A percentile compares a stretch with the other conserved stretches of the same genome.
Evolutionary conservation across 2,888 invertebrate genomes (phyloP).

Genomic region (Lumbricus terrestris): DNA sequence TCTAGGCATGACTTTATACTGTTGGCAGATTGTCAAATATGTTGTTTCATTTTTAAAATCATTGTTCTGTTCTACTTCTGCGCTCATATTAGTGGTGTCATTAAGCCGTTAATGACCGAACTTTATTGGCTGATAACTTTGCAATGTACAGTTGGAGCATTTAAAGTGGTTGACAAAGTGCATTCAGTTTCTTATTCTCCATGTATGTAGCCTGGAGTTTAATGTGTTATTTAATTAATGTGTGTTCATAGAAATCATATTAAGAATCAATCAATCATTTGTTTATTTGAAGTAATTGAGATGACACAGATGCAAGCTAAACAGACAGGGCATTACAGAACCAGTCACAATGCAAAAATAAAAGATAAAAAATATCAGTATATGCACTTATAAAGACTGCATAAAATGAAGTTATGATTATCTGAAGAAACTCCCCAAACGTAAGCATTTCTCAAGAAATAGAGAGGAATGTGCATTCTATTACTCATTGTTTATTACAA

Average conservation of each 20-base stretch:
- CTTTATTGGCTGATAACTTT: neutral
- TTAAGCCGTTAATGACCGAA: neutral
- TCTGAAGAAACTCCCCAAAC: no score
- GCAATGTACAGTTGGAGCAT: neutral
- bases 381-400: no score
- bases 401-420: no score
- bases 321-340: no score
- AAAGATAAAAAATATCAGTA: no score
- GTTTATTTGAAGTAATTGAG: no score
- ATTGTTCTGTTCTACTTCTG: neutral
- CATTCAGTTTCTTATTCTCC: neutral
- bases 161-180: neutral
- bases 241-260: neutral
- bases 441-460: no score
- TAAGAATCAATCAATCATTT: no score
- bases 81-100: neutral
- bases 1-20: neutral
- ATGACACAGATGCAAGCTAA: no score
- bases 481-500: no score
- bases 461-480: no score
- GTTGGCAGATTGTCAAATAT: slow-evolving; percentile 4
- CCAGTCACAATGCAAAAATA: no score
- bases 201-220: neutral
- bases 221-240: neutral
- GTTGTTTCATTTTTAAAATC: neutral